Conservation (phyloP, 2,888 invertebrate species). For the Agrotis exclamationis region DNA sequence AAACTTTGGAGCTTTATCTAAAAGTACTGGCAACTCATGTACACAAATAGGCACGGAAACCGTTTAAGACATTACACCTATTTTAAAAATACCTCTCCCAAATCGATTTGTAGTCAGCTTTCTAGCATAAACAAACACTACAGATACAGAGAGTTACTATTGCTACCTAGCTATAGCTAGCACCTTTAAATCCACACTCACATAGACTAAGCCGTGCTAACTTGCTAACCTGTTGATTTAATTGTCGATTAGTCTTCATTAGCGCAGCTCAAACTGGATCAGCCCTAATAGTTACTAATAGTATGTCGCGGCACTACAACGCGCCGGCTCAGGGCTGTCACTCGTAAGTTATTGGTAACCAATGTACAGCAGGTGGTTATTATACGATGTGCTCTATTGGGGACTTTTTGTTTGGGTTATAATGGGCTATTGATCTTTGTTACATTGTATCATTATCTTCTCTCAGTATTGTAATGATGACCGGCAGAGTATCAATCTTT, state of each 20-base stretch:
- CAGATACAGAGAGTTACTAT: too few species aligned
- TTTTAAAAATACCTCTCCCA: background rate
- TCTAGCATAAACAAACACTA: background rate
- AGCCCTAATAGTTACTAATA: slow-evolving; percentile 87
- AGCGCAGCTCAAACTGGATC: slow-evolving; percentile 76
- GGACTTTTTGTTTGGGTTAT: slow-evolving; percentile 11
- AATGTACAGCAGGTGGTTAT: slow-evolving; percentile 60
- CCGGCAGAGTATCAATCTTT: background rate
- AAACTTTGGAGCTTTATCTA: background rate
- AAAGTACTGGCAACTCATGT: background rate
- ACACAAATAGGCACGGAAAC: background rate
- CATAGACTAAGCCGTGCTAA: slow-evolving; percentile 61
- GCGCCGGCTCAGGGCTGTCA: slow-evolving; percentile 73
- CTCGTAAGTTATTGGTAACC: slow-evolving; percentile 55
- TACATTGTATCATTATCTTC: slow-evolving; percentile 7
- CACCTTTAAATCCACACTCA: slow-evolving; percentile 41
- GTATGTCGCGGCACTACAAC: slow-evolving; percentile 72
- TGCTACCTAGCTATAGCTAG: slow-evolving; percentile 9
- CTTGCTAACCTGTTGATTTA: slow-evolving; percentile 87
- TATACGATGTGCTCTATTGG: slow-evolving; percentile 14
- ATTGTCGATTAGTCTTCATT: slow-evolving; percentile 88
- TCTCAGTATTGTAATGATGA: background rate
- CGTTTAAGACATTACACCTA: background rate
- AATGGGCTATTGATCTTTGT: slow-evolving; percentile 4
- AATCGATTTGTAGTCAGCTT: background rate